These are phyloP conservation scores for Hypselothyrea guttata DNA, from an alignment of 2,888 invertebrate species.

Conservation along the genomic window DNA sequence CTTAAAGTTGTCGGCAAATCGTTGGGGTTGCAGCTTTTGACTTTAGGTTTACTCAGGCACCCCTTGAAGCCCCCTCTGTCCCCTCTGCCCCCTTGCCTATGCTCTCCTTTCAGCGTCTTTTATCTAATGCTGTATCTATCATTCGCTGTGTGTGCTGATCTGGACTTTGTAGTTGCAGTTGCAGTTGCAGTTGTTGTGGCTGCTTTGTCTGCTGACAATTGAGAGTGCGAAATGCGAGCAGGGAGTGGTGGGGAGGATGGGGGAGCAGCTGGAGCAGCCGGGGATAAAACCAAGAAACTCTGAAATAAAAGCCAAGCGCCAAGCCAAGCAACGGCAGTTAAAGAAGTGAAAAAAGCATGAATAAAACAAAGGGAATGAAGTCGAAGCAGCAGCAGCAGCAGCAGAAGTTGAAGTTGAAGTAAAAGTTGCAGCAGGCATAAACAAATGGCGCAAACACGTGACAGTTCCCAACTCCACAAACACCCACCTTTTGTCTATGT, in stretches of 20 bases:
- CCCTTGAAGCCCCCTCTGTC: no score
- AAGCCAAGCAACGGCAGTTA: slow-evolving; percentile 16
- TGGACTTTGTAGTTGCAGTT: slow-evolving; percentile 40
- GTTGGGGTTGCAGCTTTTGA: slow-evolving; percentile 24
- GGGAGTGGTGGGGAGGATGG: not conserved
- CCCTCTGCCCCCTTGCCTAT: no score
- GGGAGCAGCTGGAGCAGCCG: not conserved
- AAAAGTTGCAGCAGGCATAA: slow-evolving; percentile 51
- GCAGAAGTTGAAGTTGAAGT: slow-evolving; percentile 14
- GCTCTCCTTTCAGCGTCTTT: not conserved
- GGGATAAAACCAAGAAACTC: slow-evolving; percentile 16
- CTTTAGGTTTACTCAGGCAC: slow-evolving; percentile 21
- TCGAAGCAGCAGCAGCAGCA: not conserved
- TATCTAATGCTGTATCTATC: not conserved
- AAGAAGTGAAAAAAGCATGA: not conserved
- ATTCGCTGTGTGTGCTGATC: slow-evolving; percentile 26
- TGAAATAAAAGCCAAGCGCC: slow-evolving; percentile 32
- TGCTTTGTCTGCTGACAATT: slow-evolving; percentile 46
- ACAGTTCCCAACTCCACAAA: not conserved
- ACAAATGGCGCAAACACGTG: slow-evolving; percentile 66
- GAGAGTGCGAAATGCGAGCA: slow-evolving; percentile 30
- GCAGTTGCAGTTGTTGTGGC: slow-evolving; percentile 39
- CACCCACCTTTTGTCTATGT: not conserved
- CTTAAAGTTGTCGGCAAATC: slow-evolving; percentile 39
- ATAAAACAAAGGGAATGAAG: not conserved